Conservation (phyloP, 2,888 invertebrate species). For the Tortrix viridana region DNA sequence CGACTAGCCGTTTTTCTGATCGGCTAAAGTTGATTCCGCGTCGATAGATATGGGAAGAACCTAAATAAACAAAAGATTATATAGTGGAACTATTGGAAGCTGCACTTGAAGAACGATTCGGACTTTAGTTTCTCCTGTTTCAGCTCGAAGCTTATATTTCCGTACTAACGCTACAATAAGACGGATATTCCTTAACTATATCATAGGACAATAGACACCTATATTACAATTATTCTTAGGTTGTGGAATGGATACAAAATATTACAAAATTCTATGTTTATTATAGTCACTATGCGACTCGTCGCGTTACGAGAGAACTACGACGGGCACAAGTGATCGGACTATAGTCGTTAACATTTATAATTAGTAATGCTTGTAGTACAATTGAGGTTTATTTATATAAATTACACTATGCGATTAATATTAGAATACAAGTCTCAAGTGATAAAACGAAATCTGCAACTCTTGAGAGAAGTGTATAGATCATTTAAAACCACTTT, state of each 20-base stretch:
- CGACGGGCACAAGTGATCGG: conserved; percentile 16
- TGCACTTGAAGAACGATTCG: neutral
- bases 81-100: neutral
- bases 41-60: no score
- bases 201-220: conserved; percentile 77
- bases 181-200: conserved; percentile 76
- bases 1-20: no score
- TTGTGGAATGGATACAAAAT: conserved; percentile 81
- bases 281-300: conserved; percentile 39
- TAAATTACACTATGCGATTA: conserved; percentile 15
- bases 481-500: no score
- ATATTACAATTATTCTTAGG: conserved; percentile 72
- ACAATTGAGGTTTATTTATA: conserved; percentile 28
- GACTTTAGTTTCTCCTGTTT: conserved; percentile 2
- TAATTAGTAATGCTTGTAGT: conserved; percentile 14
- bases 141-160: conserved; percentile 24
- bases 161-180: conserved; percentile 67
- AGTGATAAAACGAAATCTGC: no score
- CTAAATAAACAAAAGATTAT: no score
- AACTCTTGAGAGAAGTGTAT: no score
- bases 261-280: conserved; percentile 69
- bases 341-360: conserved; percentile 19
- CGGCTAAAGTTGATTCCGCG: no score
- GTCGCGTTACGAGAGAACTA: conserved; percentile 22
- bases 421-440: conserved; percentile 6